Evolutionary conservation across 1,140 invertebrate species (phyloP), one percentile per base, ranked within the genome.

Genomic region (Patella vulgata): DNA sequence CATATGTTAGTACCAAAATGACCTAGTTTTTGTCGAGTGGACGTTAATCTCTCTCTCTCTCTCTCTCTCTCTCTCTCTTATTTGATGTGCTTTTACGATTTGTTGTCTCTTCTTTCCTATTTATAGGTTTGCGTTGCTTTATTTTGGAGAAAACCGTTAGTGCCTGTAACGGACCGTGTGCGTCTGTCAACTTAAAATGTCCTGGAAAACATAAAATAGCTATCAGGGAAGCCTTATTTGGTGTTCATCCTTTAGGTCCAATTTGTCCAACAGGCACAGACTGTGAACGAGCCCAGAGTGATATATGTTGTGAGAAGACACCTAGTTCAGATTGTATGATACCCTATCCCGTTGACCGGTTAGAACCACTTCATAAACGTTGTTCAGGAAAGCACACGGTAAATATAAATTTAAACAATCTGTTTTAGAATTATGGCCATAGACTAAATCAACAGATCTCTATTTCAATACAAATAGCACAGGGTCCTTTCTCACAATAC

Each of bases 101-200:
- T n/a, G n/a, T n/a, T n/a, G n/a, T n/a, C n/a, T n/a, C n/a, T n/a
- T n/a, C n/a, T n/a, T n/a, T n/a, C n/a, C n/a, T n/a, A n/a, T n/a
- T n/a, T n/a, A n/a, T 36, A 46, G 21, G 17, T 9, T 27, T 39
- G 28, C 17, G 40, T 31, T 23, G 31, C 14, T 30, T 21, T 21
- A 47, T 64, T 17, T 23, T 57, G 55, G 62, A 64, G 47, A 42
- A 55, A 42, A 9, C 42, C 30, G 50, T 30, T 27, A 59, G 21
- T 1, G 50, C 33, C 9, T 66, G 63, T 46, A 66, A 66, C 36
- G 52, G 42, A 14, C 63, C 63, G 36, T 66, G 63, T 46, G 30
- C 21, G 4, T 19, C 9, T 12, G 31, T 55, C 17, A 19, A n/a
- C 1, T 33, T 56, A 36, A 28, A 51, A 2, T 66, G 63, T 50